Base-by-base conservation (phyloP, 2,797 vertebrate genomes). In the Lepidocolaptes lacrymiger region DNA sequence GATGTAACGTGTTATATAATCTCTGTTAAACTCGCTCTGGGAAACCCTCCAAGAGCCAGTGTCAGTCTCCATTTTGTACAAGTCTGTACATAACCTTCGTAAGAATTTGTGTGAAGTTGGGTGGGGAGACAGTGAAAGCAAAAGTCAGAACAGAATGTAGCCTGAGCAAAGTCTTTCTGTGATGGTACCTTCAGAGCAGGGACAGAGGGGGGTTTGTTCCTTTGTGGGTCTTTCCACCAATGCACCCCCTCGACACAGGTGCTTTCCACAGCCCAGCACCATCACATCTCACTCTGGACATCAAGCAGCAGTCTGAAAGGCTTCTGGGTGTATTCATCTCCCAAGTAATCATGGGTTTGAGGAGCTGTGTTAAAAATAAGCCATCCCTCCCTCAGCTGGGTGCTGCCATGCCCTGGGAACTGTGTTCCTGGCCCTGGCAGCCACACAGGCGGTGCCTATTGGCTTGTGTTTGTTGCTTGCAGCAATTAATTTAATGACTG, bases 1-100 rank as follows among this genome's bases (percentile, higher is more conserved):
- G 95, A 95, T 94, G 95, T 92, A 95, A 74, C 19, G 4, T 91
- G 96, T 97, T 98, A 96, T 94, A 94, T 89, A 97, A 97, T 96
- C 96, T 72, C 91, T 76, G 66, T 83, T 93, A 91, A 96, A 96
- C 92, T 96, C 58, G 78, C 94, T 96, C 96, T 88, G 97, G 97
- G 98, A 96, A 89, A 81, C 48, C 80, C 94, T 97, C 96, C 97
- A 96, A 95, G 91, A 80, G 85, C 81, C 26, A 56, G 54, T 97
- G 96, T 96, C 97, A 96, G 94, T 93, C 96, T 97, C 88, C 43
- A 30, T 89, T 71, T 89, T 83, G 90, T 97, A 46, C 95, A 97
- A 96, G 97, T 96, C 95, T 85, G 95, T 94, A 95, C 97, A 97
- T 77, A 96, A 56, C 97, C 94, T 94, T 41, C 59, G 4, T 86